Conservation (phyloP, 2,113 vertebrate species). For the Lynx canadensis region DNA sequence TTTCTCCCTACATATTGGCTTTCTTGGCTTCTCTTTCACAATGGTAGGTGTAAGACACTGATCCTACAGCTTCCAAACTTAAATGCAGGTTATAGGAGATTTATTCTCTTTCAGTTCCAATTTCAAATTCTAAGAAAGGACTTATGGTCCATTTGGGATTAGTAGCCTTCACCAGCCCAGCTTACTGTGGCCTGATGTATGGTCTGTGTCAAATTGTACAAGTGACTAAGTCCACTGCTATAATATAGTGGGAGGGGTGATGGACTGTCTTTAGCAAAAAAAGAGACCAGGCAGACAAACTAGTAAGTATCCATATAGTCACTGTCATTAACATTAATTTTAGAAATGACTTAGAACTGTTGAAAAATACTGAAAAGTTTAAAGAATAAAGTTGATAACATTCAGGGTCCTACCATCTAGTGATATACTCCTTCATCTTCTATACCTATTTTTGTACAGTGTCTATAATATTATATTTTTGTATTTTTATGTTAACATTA, state of each 20-base stretch:
- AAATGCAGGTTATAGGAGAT: slow-evolving; percentile 1
- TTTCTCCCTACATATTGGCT: not conserved
- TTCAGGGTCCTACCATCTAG: not conserved
- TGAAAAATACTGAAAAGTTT: slow-evolving; percentile 46
- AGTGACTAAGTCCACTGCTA: not conserved
- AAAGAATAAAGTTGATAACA: slow-evolving; percentile 9
- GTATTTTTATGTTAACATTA: slow-evolving; percentile 16
- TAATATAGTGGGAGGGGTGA: not conserved
- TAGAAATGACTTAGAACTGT: slow-evolving; percentile 27
- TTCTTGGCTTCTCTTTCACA: slow-evolving; percentile 22
- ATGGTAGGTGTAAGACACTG: not conserved
- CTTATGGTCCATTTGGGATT: not conserved
- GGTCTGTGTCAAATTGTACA: not conserved
- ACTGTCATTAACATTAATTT: slow-evolving; percentile 25
- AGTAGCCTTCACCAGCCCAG: not conserved
- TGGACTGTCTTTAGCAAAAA: not conserved
- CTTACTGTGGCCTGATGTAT: not conserved
- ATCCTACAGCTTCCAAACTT: not conserved
- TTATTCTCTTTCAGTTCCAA: not conserved
- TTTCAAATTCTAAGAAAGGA: not conserved
- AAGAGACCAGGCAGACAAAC: not conserved
- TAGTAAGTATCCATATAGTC: not conserved
- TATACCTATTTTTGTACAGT: slow-evolving; percentile 22
- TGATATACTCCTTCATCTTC: slow-evolving; percentile 14
- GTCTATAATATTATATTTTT: slow-evolving; percentile 24